These are phyloP conservation scores for Etia nguti DNA, from an alignment of 2,113 vertebrate genomes.

Conservation along the genomic window DNA sequence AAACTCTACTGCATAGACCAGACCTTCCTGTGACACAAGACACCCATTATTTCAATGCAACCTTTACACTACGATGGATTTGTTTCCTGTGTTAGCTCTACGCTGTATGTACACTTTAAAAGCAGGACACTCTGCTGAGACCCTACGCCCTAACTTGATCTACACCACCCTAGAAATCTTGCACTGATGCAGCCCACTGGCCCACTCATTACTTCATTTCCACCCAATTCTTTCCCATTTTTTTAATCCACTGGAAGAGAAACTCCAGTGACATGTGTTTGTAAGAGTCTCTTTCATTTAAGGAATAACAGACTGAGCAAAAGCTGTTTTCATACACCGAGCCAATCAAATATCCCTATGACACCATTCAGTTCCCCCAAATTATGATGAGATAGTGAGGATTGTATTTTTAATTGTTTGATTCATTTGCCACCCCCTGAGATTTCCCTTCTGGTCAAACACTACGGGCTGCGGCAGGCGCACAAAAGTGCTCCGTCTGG, in stretches of 20 bases:
- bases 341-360: neutral
- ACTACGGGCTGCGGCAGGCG: neutral
- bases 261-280: neutral
- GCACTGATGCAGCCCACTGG: neutral
- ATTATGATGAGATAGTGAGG: fast-evolving
- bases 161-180: neutral
- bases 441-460: neutral
- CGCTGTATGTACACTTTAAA: fast-evolving
- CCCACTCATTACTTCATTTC: neutral
- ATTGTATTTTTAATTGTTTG: neutral
- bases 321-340: no score
- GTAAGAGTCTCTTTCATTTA: neutral
- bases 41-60: neutral
- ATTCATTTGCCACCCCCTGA: neutral
- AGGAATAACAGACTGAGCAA: neutral
- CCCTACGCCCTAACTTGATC: fast-evolving
- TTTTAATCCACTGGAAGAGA: neutral
- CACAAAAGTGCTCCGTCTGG: no score
- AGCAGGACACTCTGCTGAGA: neutral
- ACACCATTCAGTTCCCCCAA: fast-evolving
- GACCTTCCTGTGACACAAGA: conserved; percentile 76
- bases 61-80: neutral
- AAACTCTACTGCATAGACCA: conserved; percentile 92
- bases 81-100: fast-evolving
- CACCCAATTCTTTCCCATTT: neutral